These are phyloP conservation scores for Muntiacus muntjak DNA, from an alignment of 2,113 vertebrate species.

Conservation along the genomic window DNA sequence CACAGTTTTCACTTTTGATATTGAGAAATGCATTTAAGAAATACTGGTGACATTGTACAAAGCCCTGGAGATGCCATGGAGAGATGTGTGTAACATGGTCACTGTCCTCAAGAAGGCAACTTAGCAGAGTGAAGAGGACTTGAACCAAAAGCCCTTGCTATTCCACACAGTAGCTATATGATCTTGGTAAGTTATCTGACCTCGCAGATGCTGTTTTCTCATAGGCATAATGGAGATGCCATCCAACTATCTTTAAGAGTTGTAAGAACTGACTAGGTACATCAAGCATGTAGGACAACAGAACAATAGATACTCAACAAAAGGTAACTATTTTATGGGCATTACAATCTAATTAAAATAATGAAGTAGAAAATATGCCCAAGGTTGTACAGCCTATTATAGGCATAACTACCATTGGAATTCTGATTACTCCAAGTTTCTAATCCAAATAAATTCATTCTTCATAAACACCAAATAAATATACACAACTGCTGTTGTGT, in stretches of 20 bases:
- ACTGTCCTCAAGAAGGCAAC: background rate
- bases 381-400: background rate
- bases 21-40: slow-evolving; percentile 27
- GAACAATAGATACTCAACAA: background rate
- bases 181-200: background rate
- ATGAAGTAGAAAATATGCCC: background rate
- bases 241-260: background rate
- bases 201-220: slow-evolving; percentile 1
- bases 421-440: slow-evolving; percentile 32
- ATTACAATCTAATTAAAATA: slow-evolving; percentile 9
- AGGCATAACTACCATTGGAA: background rate
- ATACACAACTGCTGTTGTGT: background rate
- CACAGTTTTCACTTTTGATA: background rate
- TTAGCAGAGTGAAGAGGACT: background rate
- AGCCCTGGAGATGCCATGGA: background rate
- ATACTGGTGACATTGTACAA: background rate
- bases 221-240: background rate
- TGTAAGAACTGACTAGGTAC: background rate
- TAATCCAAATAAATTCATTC: slow-evolving; percentile 18
- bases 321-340: background rate
- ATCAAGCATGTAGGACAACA: background rate
- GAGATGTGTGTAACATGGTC: background rate
- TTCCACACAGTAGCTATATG: background rate
- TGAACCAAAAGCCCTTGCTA: background rate
- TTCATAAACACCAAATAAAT: slow-evolving; percentile 14